Evolutionary conservation across 2,113 vertebrate species (phyloP).

Genomic region (Gallinago jamesoni): DNA sequence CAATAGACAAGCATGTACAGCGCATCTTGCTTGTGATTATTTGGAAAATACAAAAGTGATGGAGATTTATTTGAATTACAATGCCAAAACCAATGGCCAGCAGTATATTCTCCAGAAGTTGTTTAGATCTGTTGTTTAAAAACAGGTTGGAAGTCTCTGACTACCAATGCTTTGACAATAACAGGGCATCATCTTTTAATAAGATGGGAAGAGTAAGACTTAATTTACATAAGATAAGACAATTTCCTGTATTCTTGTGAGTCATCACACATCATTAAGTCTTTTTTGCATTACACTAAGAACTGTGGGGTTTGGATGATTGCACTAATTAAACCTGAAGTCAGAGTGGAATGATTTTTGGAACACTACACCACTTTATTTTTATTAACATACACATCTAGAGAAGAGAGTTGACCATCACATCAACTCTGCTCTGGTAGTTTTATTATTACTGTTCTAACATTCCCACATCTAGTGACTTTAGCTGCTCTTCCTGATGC

Average conservation of each 20-base stretch:
- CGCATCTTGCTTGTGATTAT: neutral
- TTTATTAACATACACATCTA: neutral
- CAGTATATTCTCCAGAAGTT: neutral
- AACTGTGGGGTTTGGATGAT: neutral
- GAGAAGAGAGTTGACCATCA: neutral
- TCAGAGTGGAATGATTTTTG: neutral
- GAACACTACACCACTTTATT: neutral
- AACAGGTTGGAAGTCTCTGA: neutral
- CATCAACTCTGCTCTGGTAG: neutral
- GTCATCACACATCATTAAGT: neutral
- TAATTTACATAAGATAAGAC: constrained; percentile 45
- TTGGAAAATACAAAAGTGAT: neutral
- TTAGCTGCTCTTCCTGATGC: neutral
- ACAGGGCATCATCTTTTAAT: neutral
- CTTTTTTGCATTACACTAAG: neutral
- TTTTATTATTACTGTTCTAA: neutral
- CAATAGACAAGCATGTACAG: neutral
- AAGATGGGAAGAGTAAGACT: constrained; percentile 39
- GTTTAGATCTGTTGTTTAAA: neutral
- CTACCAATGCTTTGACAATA: neutral
- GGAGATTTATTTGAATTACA: neutral
- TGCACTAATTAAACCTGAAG: neutral
- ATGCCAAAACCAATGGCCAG: neutral
- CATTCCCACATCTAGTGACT: neutral
- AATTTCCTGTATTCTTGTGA: constrained; percentile 21